phyloP scores from a whole-genome alignment of 2,113 vertebrate genomes.

The Perca fluviatilis region DNA sequence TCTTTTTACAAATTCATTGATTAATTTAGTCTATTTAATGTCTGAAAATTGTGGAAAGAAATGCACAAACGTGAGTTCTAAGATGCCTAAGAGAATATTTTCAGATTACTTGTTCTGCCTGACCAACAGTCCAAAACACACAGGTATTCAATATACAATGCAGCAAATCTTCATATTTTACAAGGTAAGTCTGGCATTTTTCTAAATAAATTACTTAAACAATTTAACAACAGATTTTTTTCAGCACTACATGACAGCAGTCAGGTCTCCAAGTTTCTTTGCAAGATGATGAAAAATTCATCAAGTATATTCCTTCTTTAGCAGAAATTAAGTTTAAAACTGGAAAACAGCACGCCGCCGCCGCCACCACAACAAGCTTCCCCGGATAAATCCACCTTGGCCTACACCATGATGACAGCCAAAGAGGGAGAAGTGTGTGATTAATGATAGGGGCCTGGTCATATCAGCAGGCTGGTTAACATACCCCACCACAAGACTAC shows the following conservation, averaged over 20 bases:
- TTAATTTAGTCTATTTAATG: neutral
- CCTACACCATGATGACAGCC: slow-evolving; percentile 82
- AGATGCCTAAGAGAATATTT: neutral
- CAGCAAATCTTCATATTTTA: neutral
- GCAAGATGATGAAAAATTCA: neutral
- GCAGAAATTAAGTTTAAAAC: neutral
- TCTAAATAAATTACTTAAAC: neutral
- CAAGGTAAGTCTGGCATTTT: neutral
- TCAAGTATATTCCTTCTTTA: neutral
- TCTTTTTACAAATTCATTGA: neutral
- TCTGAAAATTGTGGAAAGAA: neutral
- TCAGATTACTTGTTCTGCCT: neutral
- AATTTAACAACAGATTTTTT: neutral
- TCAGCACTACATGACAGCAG: neutral
- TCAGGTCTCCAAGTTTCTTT: neutral
- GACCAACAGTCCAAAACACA: neutral
- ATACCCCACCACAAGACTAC: slow-evolving; percentile 84
- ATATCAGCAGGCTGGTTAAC: slow-evolving; percentile 95
- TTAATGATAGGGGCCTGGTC: slow-evolving; percentile 94
- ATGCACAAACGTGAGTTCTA: neutral
- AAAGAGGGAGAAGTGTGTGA: slow-evolving; percentile 89
- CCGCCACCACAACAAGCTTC: neutral
- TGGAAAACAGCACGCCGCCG: slow-evolving; percentile 1
- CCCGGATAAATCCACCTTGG: slow-evolving; percentile 79
- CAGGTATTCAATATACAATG: neutral